Base-by-base conservation (phyloP, 2,113 vertebrate genomes). In the Cariama cristata region DNA sequence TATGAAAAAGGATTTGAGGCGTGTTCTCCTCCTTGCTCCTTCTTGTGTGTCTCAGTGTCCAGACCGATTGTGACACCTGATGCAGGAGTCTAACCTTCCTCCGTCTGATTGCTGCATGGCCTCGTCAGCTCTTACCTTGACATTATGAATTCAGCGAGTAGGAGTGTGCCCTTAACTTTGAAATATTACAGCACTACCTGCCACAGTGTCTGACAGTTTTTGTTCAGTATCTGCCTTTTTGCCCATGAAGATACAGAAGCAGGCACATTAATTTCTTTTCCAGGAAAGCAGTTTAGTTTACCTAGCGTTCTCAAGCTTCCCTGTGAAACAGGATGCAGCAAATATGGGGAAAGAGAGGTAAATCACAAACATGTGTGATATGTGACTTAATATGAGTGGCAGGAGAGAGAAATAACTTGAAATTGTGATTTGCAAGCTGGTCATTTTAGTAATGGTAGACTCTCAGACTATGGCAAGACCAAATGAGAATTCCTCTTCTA, bases 31-130 rank as follows among this genome's bases (percentile, higher is more conserved):
- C 17, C 21, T 83, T 72, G 56, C 23, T 94, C 11, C 30, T 68
- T 55, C 20, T 44, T 26, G 6, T 60, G 24, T 0, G 0, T 44
- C 30, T 64, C 18, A 18, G 44, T 12, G 28, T 12, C 79, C 12
- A 44, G 20, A 76, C 14, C 19, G 2, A 28, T 47, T 42, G n/a
- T 52, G 79, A 32, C 24, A 63, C 0, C 11, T 42, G 38, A 18
- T 56, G 35, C 40, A 56, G 35, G 59, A 91, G 2, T 21, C 5
- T 40, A 35, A 60, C 7, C 18, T 45, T 83, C 17, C 23, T 83
- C 63, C 50, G 13, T 56, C 68, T 22, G 26, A n/a, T n/a, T 49
- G 27, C 55, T 45, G 5, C 40, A 33, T 0, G 2, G 9, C 1
- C 1, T 27, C 49, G 73, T 66, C 79, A 73, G 30, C 59, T 63